Base-by-base conservation (phyloP, 2,888 invertebrate species). In the Microplitis manilae region DNA sequence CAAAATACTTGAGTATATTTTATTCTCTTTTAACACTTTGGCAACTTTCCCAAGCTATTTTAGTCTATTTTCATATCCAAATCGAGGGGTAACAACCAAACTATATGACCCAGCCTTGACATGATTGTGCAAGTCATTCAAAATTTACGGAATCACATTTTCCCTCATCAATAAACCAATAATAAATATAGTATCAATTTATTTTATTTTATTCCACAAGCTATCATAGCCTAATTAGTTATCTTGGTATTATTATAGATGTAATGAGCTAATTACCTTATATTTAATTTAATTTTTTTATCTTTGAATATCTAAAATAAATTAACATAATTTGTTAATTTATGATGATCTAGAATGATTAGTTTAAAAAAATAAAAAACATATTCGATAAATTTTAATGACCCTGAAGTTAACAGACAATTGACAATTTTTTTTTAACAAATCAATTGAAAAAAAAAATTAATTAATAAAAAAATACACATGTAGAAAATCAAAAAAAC, bases 31-130 rank as follows among this genome's bases (percentile, higher is more conserved):
- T 20, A 62, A 62, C 62, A 15, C 62, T 20, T 72, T 72, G 62
- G 72, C 62, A 62, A 64, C 15, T 62, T 62, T 60, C 39, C 40
- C 39, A 15, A 72, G 30, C 41, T 72, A 72, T 71, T 75, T 67
- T 38, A 60, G 17, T 41, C 60, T 38, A 50, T 62, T 64, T 73
- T 41, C 68, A 67, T 62, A 62, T 70, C 59, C 74, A 60, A 75
- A 73, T 62, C 68, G 65, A 15, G 75, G 69, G 68, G 75, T 40
- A 67, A 39, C 61, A 68, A 75, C 6, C 73, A 60, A 72, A 68
- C 17, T 65, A n/a, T 17, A 68, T 69, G 72, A 78, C 68, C 75
- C 79, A 81, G 77, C 81, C 81, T 81, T 81, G 81, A 81, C 80
- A 81, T 78, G 62, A 79, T 79, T 81, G 80, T 78, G 61, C 71